Percentiles rank a stretch among this genome's conserved stretches.
Evolutionary conservation across 1,140 invertebrate species (phyloP).

Genomic region (Conus betulinus): DNA sequence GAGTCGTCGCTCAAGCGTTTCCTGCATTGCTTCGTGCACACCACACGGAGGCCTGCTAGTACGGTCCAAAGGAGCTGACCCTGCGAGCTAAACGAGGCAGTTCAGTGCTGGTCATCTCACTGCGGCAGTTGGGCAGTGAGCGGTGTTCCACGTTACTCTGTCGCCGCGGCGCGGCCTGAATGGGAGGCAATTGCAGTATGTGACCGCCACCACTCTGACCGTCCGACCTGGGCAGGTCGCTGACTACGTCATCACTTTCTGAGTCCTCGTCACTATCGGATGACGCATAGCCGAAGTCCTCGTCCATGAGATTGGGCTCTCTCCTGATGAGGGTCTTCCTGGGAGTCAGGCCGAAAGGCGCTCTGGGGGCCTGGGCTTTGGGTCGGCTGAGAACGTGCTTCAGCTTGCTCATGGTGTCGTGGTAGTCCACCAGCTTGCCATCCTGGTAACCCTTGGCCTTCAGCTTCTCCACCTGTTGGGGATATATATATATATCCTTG

Average conservation of each 20-base stretch:
- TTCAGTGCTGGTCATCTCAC: not conserved
- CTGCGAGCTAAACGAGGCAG: not conserved
- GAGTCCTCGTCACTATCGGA: not conserved
- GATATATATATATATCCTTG: too few species aligned
- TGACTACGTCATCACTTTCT: not conserved
- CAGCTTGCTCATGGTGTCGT: conserved; percentile 32
- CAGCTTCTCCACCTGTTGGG: conserved; percentile 33
- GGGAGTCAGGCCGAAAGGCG: not conserved
- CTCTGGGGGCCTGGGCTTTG: not conserved
- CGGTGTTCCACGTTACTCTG: not conserved
- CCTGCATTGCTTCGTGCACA: too few species aligned
- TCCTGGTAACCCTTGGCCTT: conserved; percentile 30
- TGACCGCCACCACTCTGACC: not conserved
- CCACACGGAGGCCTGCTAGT: not conserved
- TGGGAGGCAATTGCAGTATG: not conserved
- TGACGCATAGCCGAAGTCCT: not conserved
- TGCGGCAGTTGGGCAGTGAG: not conserved
- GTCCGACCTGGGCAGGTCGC: not conserved
- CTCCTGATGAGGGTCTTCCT: not conserved
- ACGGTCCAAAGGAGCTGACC: conserved; percentile 17
- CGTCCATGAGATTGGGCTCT: not conserved
- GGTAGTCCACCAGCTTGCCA: conserved; percentile 40
- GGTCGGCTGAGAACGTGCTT: conserved; percentile 16
- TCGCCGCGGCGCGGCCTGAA: not conserved
- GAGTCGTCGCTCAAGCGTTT: too few species aligned